phyloP scores from a whole-genome alignment of 92 coral and sea anemone genomes.

The Parazoanthus atlanticus region DNA sequence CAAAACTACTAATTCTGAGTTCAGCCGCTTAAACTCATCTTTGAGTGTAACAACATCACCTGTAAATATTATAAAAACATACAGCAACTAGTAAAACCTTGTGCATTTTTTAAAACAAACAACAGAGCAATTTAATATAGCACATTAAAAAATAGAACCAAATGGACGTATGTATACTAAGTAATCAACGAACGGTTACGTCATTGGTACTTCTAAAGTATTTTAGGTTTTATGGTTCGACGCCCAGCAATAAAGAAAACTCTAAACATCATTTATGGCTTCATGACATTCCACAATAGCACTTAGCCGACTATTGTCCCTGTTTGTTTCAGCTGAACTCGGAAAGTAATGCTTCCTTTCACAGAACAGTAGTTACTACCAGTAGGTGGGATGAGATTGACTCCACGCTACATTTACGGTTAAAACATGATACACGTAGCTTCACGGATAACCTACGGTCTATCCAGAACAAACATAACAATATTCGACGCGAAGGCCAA shows the following conservation, averaged over 20 bases:
- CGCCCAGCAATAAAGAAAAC: not conserved
- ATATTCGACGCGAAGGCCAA: not conserved
- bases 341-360: not conserved
- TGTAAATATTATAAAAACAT: constrained; percentile 13
- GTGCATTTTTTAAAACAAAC: not conserved
- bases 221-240: not conserved
- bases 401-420: not conserved
- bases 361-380: not conserved
- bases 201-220: too few species aligned
- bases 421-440: too few species aligned
- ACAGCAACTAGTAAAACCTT: not conserved
- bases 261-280: not conserved
- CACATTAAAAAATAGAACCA: too few species aligned
- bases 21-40: constrained; percentile 61
- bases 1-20: constrained; percentile 65
- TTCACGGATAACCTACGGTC: too few species aligned
- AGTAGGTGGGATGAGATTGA: not conserved
- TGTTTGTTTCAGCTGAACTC: not conserved
- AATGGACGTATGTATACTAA: too few species aligned
- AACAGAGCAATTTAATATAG: not conserved
- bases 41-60: constrained; percentile 49
- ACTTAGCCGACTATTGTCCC: not conserved
- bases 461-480: not conserved
- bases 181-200: not conserved
- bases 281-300: constrained; percentile 21